Evolutionary conservation across 2,113 vertebrate species (phyloP).

Genomic region (Parus major): DNA sequence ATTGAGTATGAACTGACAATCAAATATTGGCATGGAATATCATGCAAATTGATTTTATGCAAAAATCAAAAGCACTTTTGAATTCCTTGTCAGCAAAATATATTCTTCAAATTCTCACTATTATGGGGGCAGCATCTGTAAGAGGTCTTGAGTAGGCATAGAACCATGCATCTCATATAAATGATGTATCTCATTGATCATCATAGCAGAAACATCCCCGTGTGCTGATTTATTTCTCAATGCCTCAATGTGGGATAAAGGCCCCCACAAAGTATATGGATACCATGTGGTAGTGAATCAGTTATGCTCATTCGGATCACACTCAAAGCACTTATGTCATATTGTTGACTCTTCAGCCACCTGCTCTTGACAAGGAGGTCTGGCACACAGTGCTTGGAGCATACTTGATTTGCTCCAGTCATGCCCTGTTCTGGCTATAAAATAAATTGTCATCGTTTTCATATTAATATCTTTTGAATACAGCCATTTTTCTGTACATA

Average conservation of each 20-base stretch:
- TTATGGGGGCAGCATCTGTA: background rate
- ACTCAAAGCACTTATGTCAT: constrained; percentile 41
- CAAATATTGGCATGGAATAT: background rate
- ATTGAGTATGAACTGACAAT: background rate
- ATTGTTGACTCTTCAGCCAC: constrained; percentile 58
- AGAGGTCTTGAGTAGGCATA: background rate
- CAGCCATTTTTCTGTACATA: background rate
- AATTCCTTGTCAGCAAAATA: background rate
- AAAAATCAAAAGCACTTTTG: background rate
- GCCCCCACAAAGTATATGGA: background rate
- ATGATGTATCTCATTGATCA: background rate
- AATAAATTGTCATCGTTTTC: constrained; percentile 32
- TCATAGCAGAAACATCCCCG: background rate
- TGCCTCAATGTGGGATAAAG: background rate
- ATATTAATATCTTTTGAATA: background rate
- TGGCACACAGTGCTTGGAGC: constrained; percentile 16
- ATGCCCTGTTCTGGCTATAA: background rate
- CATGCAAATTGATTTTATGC: background rate
- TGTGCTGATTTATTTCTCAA: constrained; percentile 18
- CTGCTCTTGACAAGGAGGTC: constrained; percentile 53
- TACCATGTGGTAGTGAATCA: constrained; percentile 40
- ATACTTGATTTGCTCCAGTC: constrained; percentile 63
- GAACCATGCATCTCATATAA: background rate
- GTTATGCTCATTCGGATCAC: constrained; percentile 31
- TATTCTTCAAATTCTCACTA: background rate